Evolutionary conservation across 1,140 invertebrate species (phyloP), one percentile per base, ranked within the genome.

Genomic region (Dysdera silvatica): DNA sequence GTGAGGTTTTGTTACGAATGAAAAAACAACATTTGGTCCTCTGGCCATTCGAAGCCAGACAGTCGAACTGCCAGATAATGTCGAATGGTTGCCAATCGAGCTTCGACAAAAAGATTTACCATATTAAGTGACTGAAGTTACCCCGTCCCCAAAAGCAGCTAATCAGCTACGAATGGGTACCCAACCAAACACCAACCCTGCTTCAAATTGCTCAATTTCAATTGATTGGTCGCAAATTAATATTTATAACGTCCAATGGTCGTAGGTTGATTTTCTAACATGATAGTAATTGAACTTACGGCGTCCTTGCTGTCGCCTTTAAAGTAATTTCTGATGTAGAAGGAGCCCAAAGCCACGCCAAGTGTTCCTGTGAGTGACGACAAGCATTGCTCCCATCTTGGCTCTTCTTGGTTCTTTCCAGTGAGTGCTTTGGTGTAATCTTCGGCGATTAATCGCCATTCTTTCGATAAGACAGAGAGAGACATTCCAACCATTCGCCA

Each of bases 401-500:
- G 64, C 18, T 63, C 66, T 73, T 73, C 53, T 73, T 72, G 40
- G 71, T 61, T 77, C 73, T 78, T 43, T 71, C 70, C 61, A 20
- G 83, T 85, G 0, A 90, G 71, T 0, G 81, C 83, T 0, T 85
- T 86, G 12, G 82, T 82, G 71, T 87, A 91, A 26, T 83, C 78
- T 28, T 89, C 76, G 70, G 86, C 87, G 3, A 84, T 74, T 41
- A 83, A 81, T 3, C 86, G 76, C 47, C 88, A 82, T 10, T 82
- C 79, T 43, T 89, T 83, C 0, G 82, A 86, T 37, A 91, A 74
- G 73, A 88, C 90, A 4, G 82, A 83, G 2, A 89, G 80, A 0
- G 87, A 85, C 8, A 82, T 82, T 0, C 81, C 81, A 0, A 86
- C 83, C 0, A 85, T 84, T 33, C 87, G 79, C 89, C 89, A 91